Evolutionary conservation across 2,113 vertebrate species (phyloP).

Genomic region (Chunga burmeisteri): DNA sequence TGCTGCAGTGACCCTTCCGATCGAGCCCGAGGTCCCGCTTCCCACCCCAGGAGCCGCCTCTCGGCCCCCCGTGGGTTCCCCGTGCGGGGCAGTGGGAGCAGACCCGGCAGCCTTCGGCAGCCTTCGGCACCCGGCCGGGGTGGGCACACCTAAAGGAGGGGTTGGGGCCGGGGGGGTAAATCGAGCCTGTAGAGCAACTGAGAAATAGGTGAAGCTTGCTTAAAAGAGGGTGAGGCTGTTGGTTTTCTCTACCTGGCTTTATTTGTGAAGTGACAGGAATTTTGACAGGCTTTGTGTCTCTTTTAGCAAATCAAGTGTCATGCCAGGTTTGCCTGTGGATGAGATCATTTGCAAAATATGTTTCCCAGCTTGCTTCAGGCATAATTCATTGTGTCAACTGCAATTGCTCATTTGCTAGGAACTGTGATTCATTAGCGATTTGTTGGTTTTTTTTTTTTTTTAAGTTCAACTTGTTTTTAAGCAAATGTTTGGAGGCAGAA

Average conservation of each 20-base stretch:
- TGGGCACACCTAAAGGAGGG: neutral
- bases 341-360: slow-evolving; percentile 73
- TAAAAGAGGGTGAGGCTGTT: slow-evolving; percentile 22
- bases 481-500: slow-evolving; percentile 28
- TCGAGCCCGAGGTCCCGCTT: neutral
- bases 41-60: neutral
- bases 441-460: neutral
- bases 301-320: slow-evolving; percentile 64
- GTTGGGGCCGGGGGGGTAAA: neutral
- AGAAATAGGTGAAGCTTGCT: slow-evolving; percentile 19
- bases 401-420: slow-evolving; percentile 52
- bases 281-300: slow-evolving; percentile 63
- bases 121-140: neutral
- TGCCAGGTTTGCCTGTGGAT: slow-evolving; percentile 64
- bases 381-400: slow-evolving; percentile 62
- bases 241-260: slow-evolving; percentile 59
- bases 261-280: slow-evolving; percentile 44
- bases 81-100: neutral
- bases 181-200: neutral
- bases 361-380: slow-evolving; percentile 61
- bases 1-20: neutral
- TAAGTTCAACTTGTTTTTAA: slow-evolving; percentile 20
- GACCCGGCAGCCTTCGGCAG: accelerated
- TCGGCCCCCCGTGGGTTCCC: too few species aligned
- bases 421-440: slow-evolving; percentile 38